These are phyloP conservation scores for Cyprinodon brontotheroides DNA, from an alignment of 2,113 vertebrate genomes.

Conservation along the genomic window DNA sequence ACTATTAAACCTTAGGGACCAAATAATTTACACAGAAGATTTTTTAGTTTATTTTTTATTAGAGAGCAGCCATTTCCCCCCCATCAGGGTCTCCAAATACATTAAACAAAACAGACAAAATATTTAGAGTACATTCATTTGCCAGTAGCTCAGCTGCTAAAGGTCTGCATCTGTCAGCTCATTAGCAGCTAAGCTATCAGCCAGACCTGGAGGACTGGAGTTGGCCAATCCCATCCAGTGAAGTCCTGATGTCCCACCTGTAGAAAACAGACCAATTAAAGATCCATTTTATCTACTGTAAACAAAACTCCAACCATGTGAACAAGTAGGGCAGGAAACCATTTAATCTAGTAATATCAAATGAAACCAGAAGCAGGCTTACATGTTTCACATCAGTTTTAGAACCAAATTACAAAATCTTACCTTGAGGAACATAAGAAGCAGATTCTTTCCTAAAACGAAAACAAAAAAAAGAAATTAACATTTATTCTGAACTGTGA, in stretches of 20 bases:
- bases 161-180: too few relatives aligned
- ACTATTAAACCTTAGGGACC: not conserved
- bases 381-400: not conserved
- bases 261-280: not conserved
- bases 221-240: not conserved
- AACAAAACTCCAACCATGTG: not conserved
- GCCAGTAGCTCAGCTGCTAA: too few relatives aligned
- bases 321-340: not conserved
- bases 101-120: not conserved
- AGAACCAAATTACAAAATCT: not conserved
- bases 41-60: not conserved
- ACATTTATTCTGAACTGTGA: not conserved
- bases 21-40: not conserved
- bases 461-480: not conserved
- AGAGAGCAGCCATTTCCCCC: not conserved
- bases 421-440: not conserved
- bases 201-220: not conserved
- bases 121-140: too few relatives aligned
- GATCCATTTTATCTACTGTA: not conserved
- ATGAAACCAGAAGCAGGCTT: not conserved
- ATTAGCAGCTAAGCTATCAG: not conserved
- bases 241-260: not conserved
- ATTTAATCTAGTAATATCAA: not conserved
- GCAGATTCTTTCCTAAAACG: not conserved
- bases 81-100: not conserved